These are phyloP conservation scores for Heloderma charlesbogerti DNA, from an alignment of 2,113 vertebrate species.

Conservation along the genomic window DNA sequence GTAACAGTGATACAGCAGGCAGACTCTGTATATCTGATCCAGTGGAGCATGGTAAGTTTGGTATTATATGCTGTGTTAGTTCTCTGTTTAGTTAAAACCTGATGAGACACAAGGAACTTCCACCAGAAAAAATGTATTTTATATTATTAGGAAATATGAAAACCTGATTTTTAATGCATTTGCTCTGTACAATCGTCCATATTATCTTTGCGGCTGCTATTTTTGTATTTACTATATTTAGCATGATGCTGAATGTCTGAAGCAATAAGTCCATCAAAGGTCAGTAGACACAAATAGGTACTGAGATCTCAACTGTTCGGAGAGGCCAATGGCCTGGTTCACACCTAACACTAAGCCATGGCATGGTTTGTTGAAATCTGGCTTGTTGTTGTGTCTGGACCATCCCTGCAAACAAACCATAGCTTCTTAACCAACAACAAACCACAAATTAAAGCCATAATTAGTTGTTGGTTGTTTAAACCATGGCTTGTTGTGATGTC, in stretches of 20 bases:
- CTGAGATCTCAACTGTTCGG: background rate
- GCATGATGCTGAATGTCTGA: background rate
- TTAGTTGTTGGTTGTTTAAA: no score
- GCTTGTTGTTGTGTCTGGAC: no score
- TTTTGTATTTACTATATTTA: background rate
- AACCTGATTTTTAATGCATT: background rate
- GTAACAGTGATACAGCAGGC: constrained; percentile 29
- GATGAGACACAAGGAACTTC: background rate
- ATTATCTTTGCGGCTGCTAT: background rate
- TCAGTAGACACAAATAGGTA: background rate
- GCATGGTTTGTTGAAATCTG: no score
- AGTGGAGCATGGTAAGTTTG: constrained; percentile 68
- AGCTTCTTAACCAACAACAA: no score
- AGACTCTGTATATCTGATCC: constrained; percentile 51
- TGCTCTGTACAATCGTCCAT: background rate
- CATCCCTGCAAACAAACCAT: no score
- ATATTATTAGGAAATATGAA: background rate
- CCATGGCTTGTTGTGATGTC: no score
- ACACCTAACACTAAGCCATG: no score
- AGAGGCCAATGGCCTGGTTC: background rate
- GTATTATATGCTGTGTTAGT: constrained; percentile 5
- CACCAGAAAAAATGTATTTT: background rate
- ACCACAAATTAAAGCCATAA: no score
- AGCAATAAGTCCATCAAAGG: background rate
- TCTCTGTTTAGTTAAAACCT: constrained; percentile 12